Percentiles rank a stretch among this genome's conserved stretches.
Evolutionary conservation across 2,888 invertebrate genomes (phyloP).

Genomic region (Lithophane socia): DNA sequence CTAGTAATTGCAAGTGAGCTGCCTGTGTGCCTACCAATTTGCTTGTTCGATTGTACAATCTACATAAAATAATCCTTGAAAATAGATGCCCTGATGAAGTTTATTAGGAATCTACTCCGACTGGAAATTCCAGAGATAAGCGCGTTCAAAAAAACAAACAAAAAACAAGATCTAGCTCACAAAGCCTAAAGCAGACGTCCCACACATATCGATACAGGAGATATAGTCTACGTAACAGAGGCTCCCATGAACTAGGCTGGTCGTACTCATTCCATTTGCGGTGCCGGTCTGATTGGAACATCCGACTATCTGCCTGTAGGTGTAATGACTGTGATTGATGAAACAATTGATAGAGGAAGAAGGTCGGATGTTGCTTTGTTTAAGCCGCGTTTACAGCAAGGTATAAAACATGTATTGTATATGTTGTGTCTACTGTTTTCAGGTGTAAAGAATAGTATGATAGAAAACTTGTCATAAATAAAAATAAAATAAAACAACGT

Average conservation of each 20-base stretch:
- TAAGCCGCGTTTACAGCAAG: not conserved
- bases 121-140: no score
- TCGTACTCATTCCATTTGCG: constrained; percentile 54
- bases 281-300: constrained; percentile 53
- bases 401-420: not conserved
- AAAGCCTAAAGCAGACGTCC: constrained; percentile 8
- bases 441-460: not conserved
- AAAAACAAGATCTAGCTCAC: no score
- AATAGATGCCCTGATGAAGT: constrained; percentile 10
- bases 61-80: constrained; percentile 1
- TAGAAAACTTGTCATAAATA: not conserved
- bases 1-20: not conserved
- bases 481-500: not conserved
- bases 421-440: not conserved
- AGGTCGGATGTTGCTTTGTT: not conserved
- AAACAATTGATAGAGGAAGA: constrained; percentile 36
- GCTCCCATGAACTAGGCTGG: constrained; percentile 38
- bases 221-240: not conserved
- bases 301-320: constrained; percentile 4
- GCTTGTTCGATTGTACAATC: not conserved
- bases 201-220: constrained; percentile 1
- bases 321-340: constrained; percentile 45
- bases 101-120: no score
- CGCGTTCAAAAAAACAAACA: no score
- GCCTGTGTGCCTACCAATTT: not conserved